Evolutionary conservation across 2,888 invertebrate species (phyloP), one percentile per base, ranked within the genome.

Genomic region (Melieria crassipennis): DNA sequence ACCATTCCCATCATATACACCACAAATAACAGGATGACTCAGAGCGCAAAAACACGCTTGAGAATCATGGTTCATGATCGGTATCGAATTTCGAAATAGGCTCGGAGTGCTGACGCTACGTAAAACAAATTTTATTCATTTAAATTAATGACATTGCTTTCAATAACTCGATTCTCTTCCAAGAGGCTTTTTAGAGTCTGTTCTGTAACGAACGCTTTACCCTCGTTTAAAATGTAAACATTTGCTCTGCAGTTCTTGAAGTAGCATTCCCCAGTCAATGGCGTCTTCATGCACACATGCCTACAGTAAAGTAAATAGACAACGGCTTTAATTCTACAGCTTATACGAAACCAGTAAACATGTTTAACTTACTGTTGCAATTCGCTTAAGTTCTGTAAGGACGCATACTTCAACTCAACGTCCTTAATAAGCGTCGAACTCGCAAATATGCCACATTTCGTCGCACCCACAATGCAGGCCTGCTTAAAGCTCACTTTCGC

Each of bases 391-490:
- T 70, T 65, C 3, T 65, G 67, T 4, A 76, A 72, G 4, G 70
- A 7, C 3, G 77, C 30, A 50, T 57, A 69, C 48, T 76, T 81
- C 72, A 48, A 73, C 72, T 77, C 84, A 72, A 11, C 75, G 71
- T 71, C 75, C 16, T 76, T 77, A 50, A 83, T 46, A 4, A 46
- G n/a, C 4, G 79, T 73, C 4, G 88, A 87, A 78, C 89, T 89
- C 16, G 89, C 83, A 63, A 88, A 85, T 66, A 91, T 86, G 3
- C 88, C 90, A 78, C 86, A 89, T 73, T 87, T 87, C 77, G 82
- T 87, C 76, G 87, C 89, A 73, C 88, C 82, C 7, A 82, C 81
- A 66, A 90, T 86, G 42, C 73, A 78, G 58, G 87, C 87, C 6
- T 80, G 80, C 16, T 87, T 84, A 71, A 90, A 88, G 63, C 87